Base-by-base conservation (phyloP, 2,113 vertebrate genomes). In the Brachypodius melanocephalos region DNA sequence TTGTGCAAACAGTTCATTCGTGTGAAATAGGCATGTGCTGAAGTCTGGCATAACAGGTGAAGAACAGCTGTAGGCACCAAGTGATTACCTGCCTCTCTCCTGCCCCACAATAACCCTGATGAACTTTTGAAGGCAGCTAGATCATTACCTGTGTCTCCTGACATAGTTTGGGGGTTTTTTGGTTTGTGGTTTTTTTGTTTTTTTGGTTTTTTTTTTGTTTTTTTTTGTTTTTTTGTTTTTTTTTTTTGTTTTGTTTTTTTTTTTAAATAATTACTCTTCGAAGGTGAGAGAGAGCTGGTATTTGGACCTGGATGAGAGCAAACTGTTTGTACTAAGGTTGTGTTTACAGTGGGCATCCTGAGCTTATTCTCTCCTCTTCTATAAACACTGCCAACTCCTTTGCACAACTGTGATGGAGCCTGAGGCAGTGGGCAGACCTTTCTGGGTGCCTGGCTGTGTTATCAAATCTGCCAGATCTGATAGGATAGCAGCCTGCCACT, bases 151-250 rank as follows among this genome's bases (percentile, higher is more conserved):
- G 14, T 52, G 22, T 72, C 5, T 9, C 20, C 48, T 90, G 31
- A n/a, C 10, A 36, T 2, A 49, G 7, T 7, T 57, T 19, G 8
- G 12, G 0, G 7, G 4, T 34, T 5, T 66, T 18, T 72, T n/a
- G n/a, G n/a, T n/a, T n/a, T n/a, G n/a, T n/a, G n/a, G n/a, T n/a
- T n/a, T n/a, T n/a, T n/a, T n/a, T n/a, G n/a, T n/a, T n/a, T n/a
- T n/a, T n/a, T n/a, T n/a, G n/a, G n/a, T n/a, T n/a, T n/a, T n/a
- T n/a, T n/a, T n/a, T n/a, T n/a, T n/a, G n/a, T n/a, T n/a, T n/a
- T n/a, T n/a, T n/a, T n/a, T n/a, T n/a, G n/a, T n/a, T n/a, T n/a
- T n/a, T n/a, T n/a, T n/a, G n/a, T n/a, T n/a, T n/a, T n/a, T n/a
- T n/a, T n/a, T n/a, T n/a, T n/a, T n/a, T n/a, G n/a, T n/a, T n/a